Evolutionary conservation across 2,888 invertebrate species (phyloP).

Genomic region (Neoascia interrupta): DNA sequence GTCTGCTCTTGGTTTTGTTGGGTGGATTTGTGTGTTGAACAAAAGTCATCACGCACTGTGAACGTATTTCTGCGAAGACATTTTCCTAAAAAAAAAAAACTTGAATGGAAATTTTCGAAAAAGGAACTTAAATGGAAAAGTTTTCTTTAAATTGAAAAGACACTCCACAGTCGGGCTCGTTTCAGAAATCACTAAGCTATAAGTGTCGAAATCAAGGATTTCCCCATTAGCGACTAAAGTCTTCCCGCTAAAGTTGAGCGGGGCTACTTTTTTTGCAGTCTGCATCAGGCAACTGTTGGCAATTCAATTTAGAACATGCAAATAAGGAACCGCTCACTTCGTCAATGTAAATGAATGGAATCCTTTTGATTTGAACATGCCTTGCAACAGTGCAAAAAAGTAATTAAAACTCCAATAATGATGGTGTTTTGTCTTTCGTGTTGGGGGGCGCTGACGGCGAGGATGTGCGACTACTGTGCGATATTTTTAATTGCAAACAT

Average conservation of each 20-base stretch:
- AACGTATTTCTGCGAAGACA: not conserved
- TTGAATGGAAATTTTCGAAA: slow-evolving; percentile 12
- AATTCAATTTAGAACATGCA: slow-evolving; percentile 67
- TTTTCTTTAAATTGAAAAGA: slow-evolving; percentile 20
- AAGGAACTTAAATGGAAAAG: slow-evolving; percentile 29
- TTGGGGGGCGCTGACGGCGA: not conserved
- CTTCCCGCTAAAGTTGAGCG: slow-evolving; percentile 25
- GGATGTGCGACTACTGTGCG: slow-evolving; percentile 15
- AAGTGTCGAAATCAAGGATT: slow-evolving; percentile 64
- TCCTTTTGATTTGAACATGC: slow-evolving; percentile 49
- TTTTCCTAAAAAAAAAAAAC: slow-evolving; percentile 3
- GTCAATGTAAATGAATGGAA: slow-evolving; percentile 53
- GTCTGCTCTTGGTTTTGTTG: slow-evolving; percentile 29
- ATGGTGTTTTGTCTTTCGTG: slow-evolving; percentile 60
- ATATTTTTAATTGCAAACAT: slow-evolving; percentile 67
- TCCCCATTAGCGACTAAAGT: slow-evolving; percentile 52
- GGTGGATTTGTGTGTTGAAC: slow-evolving; percentile 33
- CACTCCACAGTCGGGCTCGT: slow-evolving; percentile 37
- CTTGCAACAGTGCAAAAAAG: slow-evolving; percentile 64
- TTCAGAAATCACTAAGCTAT: slow-evolving; percentile 60
- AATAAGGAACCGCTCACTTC: slow-evolving; percentile 47
- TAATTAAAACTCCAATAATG: slow-evolving; percentile 68
- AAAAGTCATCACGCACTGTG: slow-evolving; percentile 62
- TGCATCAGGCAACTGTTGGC: slow-evolving; percentile 18
- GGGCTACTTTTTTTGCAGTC: slow-evolving; percentile 3